Evolutionary conservation across 2,888 invertebrate species (phyloP).

Genomic region (Cephus pygmeus): DNA sequence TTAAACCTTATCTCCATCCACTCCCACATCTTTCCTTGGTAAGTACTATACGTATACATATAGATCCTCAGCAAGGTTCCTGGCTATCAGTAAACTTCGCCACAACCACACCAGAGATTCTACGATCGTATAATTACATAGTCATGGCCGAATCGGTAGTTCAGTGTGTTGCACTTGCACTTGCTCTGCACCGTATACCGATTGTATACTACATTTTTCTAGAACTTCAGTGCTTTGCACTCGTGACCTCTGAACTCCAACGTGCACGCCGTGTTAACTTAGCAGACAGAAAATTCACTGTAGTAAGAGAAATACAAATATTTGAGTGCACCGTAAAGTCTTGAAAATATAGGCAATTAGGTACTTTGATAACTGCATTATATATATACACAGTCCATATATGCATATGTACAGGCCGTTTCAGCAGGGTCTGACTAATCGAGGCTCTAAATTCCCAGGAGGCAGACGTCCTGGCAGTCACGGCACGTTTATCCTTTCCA

Average conservation of each 20-base stretch:
- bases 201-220: neutral
- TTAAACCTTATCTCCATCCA: neutral
- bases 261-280: neutral
- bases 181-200: neutral
- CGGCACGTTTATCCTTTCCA: neutral
- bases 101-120: neutral
- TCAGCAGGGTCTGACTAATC: no score
- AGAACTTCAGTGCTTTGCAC: neutral
- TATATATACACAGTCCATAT: no score
- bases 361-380: no score
- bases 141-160: neutral
- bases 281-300: neutral
- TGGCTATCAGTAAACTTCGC: neutral
- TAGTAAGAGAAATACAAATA: neutral
- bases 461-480: neutral
- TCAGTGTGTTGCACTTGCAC: neutral
- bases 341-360: no score
- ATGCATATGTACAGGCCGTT: no score
- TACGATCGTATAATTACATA: neutral
- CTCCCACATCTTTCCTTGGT: neutral
- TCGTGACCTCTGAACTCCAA: neutral
- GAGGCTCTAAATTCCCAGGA: neutral
- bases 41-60: neutral
- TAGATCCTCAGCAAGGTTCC: neutral
- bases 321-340: neutral